Conservation (phyloP, 2,113 vertebrate genomes). For the Chrysochloris asiatica region DNA sequence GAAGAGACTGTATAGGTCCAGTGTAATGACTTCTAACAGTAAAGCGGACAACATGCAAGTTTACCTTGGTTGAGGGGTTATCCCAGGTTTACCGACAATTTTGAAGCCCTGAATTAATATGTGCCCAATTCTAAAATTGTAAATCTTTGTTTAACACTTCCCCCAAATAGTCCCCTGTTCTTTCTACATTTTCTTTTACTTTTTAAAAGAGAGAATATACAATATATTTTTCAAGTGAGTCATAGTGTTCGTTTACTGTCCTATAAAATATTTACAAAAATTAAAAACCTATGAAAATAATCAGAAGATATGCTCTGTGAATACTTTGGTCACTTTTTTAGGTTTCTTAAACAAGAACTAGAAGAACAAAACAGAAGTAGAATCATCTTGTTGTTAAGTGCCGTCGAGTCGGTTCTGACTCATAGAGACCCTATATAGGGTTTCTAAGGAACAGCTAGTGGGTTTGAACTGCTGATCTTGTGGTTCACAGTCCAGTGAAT, state of each 20-base stretch:
- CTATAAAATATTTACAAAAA: not conserved
- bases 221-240: not conserved
- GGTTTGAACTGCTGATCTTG: too few relatives aligned
- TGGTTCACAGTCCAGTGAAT: too few relatives aligned
- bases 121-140: slow-evolving; percentile 3
- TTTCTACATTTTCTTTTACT: not conserved
- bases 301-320: not conserved
- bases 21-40: slow-evolving; percentile 56
- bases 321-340: not conserved
- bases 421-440: too few relatives aligned
- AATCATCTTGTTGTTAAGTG: too few relatives aligned
- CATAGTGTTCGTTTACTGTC: not conserved
- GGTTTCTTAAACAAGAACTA: not conserved
- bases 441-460: too few relatives aligned
- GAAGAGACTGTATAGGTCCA: slow-evolving; percentile 33
- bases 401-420: too few relatives aligned
- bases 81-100: slow-evolving; percentile 13
- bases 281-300: not conserved
- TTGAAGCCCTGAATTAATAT: not conserved
- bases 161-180: not conserved
- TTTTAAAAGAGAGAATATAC: not conserved
- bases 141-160: not conserved
- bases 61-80: slow-evolving; percentile 10
- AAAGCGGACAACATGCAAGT: slow-evolving; percentile 48
- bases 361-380: not conserved